A percentile compares a stretch with the other conserved stretches of the same genome.
Evolutionary conservation across 1,140 invertebrate species (phyloP).

Genomic region (Pseudobourletiella spinata): DNA sequence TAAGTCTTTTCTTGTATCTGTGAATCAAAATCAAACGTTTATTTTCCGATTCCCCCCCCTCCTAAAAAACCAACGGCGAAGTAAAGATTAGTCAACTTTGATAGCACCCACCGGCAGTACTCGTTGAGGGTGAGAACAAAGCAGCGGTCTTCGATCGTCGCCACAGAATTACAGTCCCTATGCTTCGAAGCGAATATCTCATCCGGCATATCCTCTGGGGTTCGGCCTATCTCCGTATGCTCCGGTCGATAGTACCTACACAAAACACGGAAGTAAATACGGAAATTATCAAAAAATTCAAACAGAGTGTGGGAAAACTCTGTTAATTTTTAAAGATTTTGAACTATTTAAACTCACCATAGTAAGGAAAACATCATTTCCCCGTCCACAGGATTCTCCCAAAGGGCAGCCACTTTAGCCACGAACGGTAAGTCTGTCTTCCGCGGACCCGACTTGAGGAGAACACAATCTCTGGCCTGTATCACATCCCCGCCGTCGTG

Average conservation of each 20-base stretch:
- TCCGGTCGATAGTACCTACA: conserved; percentile 90
- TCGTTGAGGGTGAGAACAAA: conserved; percentile 94
- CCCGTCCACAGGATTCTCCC: conserved; percentile 91
- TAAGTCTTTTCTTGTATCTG: conserved; percentile 55
- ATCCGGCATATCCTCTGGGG: conserved; percentile 65
- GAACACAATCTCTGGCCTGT: conserved; percentile 75
- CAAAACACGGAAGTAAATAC: conserved; percentile 49
- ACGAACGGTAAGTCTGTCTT: conserved; percentile 86
- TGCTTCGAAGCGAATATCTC: conserved; percentile 94
- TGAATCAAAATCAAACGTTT: too few species aligned
- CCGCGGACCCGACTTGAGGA: conserved; percentile 68
- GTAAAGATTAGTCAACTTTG: too few species aligned
- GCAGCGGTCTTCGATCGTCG: conserved; percentile 96
- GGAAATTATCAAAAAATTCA: conserved; percentile 95
- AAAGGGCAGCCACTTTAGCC: conserved; percentile 83
- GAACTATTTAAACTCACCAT: conserved; percentile 15
- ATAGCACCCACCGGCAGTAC: conserved; percentile 80
- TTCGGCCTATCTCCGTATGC: conserved; percentile 81
- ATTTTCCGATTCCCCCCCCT: too few species aligned
- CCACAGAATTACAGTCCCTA: conserved; percentile 66
- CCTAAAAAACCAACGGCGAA: too few species aligned
- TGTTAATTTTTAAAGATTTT: conserved; percentile 11
- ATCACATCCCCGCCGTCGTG: conserved; percentile 80
- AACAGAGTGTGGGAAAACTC: too few species aligned
- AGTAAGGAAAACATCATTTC: conserved; percentile 38